Base-by-base conservation (phyloP, 2,797 vertebrate genomes). In the Gymnocypris eckloni region DNA sequence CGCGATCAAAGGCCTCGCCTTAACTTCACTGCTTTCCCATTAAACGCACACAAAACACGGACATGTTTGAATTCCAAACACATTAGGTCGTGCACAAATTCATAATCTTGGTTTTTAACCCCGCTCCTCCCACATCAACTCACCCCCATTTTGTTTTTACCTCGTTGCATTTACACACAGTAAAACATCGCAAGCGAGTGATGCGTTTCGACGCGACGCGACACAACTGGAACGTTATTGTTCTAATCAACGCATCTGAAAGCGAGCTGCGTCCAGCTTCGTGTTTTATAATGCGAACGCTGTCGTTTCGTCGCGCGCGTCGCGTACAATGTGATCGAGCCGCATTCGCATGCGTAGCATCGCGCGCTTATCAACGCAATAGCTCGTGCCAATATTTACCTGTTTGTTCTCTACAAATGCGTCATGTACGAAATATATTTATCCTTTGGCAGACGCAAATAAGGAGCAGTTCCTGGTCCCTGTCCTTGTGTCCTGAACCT, bases 401-500 rank as follows among this genome's bases (percentile, higher is more conserved):
- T 90, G 88, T 91, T 93, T 85, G 87, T 88, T 86, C 89, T 89
- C 84, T 87, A 88, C 90, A 77, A 81, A 87, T 89, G 87, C 86
- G 84, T 89, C 89, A 89, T 54, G 89, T 80, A 89, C 85, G 67
- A 83, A 39, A 86, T 86, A 87, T 78, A 89, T 83, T 87, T 88
- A 90, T 87, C 89, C 71, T 87, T 89, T 76, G 81, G 61, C 83
- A 88, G 86, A 88, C 82, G 88, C 87, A 79, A 86, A 86, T 61
- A 69, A 56, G 64, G 71, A 89, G 81, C 88, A 88, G 87, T 87
- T 90, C 85, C 90, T 90, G 79, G 71, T 88, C 82, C 88, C 90
- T 87, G 92, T 92, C 91, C 91, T 91, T 93, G 90, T 93, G 89
- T 90, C 89, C 90, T 81, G 86, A 91, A 91, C 87, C 81, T 87